Conservation (phyloP, 2,888 invertebrate genomes). For the Brassicogethes aeneus region DNA sequence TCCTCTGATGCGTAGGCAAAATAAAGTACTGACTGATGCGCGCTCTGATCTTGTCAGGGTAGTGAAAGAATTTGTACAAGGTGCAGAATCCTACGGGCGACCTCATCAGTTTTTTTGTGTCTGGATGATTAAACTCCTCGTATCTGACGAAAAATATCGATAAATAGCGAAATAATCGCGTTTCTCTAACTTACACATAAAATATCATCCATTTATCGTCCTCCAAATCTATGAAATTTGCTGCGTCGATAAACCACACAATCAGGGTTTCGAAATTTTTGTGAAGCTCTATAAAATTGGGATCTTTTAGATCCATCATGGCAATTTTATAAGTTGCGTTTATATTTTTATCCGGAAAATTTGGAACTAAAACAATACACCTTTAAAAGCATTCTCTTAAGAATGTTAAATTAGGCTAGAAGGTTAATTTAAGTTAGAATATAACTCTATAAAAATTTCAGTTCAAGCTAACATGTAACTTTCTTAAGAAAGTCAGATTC, state of each 20-base stretch:
- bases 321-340: slow-evolving; percentile 65
- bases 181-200: slow-evolving; percentile 53
- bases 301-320: slow-evolving; percentile 57
- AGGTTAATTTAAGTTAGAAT: too few relatives aligned
- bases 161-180: neutral
- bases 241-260: slow-evolving; percentile 94
- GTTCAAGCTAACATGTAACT: too few relatives aligned
- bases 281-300: slow-evolving; percentile 72
- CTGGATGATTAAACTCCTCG: slow-evolving; percentile 56
- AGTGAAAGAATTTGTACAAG: slow-evolving; percentile 91
- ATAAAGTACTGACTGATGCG: slow-evolving; percentile 89
- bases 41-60: slow-evolving; percentile 78
- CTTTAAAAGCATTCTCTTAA: too few relatives aligned
- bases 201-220: slow-evolving; percentile 90
- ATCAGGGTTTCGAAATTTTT: slow-evolving; percentile 82
- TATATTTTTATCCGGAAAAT: slow-evolving; percentile 23
- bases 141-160: slow-evolving; percentile 48
- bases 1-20: slow-evolving; percentile 82
- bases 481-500: too few relatives aligned
- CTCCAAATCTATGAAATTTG: slow-evolving; percentile 85
- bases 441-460: too few relatives aligned
- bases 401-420: too few relatives aligned
- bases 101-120: slow-evolving; percentile 49
- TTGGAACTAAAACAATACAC: neutral
- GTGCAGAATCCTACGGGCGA: slow-evolving; percentile 83